A percentile compares a stretch with the other conserved stretches of the same genome.
These are phyloP conservation scores for Eristalinus aeneus DNA, from an alignment of 2,888 invertebrate genomes.

Conservation along the genomic window DNA sequence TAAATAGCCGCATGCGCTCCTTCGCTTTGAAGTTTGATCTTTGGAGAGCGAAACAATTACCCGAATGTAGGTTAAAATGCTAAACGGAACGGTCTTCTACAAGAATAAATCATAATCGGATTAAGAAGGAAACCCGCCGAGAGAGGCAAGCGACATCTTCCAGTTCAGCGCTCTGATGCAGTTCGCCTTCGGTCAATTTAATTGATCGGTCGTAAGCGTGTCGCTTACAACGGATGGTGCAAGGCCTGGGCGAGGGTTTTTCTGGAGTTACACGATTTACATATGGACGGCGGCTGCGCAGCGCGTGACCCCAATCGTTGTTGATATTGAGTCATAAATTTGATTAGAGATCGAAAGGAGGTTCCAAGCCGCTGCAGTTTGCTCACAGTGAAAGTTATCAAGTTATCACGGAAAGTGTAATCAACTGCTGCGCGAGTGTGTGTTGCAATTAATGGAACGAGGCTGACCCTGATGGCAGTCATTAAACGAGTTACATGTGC, in stretches of 20 bases:
- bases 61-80: constrained; percentile 32
- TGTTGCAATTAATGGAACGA: neutral
- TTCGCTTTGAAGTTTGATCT: neutral
- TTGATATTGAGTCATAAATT: neutral
- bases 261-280: neutral
- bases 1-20: neutral
- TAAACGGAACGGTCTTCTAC: constrained; percentile 2
- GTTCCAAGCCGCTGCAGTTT: neutral
- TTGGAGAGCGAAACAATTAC: constrained; percentile 12
- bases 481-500: neutral
- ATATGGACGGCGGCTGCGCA: neutral
- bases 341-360: neutral
- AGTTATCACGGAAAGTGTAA: neutral
- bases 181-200: neutral
- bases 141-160: neutral
- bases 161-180: neutral
- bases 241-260: neutral
- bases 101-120: constrained; percentile 17
- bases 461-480: neutral
- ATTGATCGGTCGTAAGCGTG: constrained; percentile 7
- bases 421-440: neutral
- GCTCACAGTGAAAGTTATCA: neutral
- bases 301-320: neutral
- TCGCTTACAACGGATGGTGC: neutral
- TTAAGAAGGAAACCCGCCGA: neutral